Percentiles rank a stretch among this genome's conserved stretches.
These are phyloP conservation scores for Recurvirostra avosetta DNA, from an alignment of 2,113 vertebrate genomes.

Conservation along the genomic window DNA sequence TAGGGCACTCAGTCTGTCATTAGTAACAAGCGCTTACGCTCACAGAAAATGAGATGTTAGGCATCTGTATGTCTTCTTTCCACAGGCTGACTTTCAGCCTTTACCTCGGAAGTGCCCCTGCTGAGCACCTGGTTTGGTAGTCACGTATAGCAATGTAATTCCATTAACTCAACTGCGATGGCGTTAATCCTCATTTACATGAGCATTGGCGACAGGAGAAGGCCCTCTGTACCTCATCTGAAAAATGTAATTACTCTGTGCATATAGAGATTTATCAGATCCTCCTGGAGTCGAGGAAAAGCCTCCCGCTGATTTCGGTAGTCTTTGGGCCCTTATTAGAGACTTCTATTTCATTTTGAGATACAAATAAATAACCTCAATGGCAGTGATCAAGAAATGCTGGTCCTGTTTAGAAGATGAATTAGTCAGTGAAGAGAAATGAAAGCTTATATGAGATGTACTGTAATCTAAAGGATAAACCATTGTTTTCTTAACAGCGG, in stretches of 20 bases:
- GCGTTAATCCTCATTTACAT: not conserved
- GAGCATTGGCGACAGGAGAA: not conserved
- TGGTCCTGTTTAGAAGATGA: not conserved
- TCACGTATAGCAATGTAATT: not conserved
- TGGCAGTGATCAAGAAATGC: not conserved
- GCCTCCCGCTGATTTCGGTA: not conserved
- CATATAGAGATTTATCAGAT: not conserved
- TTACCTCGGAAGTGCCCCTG: not conserved
- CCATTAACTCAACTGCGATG: not conserved
- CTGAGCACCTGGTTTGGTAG: not conserved
- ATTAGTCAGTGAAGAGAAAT: not conserved
- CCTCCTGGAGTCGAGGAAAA: not conserved
- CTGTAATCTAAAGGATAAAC: conserved; percentile 26
- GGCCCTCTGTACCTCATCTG: not conserved
- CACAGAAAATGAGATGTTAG: not conserved
- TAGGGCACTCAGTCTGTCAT: not conserved
- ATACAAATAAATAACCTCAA: not conserved
- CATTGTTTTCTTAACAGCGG: not conserved
- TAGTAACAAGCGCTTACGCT: not conserved
- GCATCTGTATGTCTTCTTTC: not conserved
- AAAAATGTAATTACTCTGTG: not conserved
- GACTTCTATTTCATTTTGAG: not conserved
- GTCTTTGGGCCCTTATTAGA: not conserved
- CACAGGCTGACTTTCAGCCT: not conserved
- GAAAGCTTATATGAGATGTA: not conserved